Base-by-base conservation (phyloP, 2,113 vertebrate genomes). In the Thunnus thynnus region DNA sequence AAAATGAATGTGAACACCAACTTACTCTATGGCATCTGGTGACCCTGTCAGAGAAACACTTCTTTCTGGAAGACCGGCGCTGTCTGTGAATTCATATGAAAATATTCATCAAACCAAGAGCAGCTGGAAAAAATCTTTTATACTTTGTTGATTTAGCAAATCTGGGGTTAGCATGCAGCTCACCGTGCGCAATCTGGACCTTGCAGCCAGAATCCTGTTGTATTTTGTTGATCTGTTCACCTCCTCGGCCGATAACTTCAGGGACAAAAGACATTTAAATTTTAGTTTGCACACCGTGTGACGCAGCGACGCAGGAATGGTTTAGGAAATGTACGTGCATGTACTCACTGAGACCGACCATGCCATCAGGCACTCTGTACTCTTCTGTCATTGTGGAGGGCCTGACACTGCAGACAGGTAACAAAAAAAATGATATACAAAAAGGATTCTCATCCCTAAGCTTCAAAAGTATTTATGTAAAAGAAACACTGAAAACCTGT, bases 191-290 rank as follows among this genome's bases (percentile, higher is more conserved):
- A 60, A 98, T 97, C 94, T 98, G 97, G 75, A 98, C 97, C 89
- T 99, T 99, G 92, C 97, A 99, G 36, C 97, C 97, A 0, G 97
- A 98, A 4, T 99, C 97, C 80, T 97, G 97, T 84, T 99, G 97
- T 85, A 99, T 98, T 94, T 98, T 98, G 87, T 97, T 98, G 50
- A 99, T 98, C 87, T 99, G 97, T 78, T 99, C 97, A 1, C 97
- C 97, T 5, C 97, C 97, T 60, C 97, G 92, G 65, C 97, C 97
- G 12, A 99, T 99, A 67, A 99, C 97, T 98, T 87, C 0, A 62
- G 48, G 60, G 65, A 78, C 11, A 22, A 51, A 51, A 63, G 17
- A 70, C 1, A 67, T 70, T 65, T 71, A 32, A 14, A 79, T 52
- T 78, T 50, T 46, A 78, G 64, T 25, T 27, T 75, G 1, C 68